Conservation (phyloP, 1,140 invertebrate species). For the Holcopasites calliopsidis region DNA sequence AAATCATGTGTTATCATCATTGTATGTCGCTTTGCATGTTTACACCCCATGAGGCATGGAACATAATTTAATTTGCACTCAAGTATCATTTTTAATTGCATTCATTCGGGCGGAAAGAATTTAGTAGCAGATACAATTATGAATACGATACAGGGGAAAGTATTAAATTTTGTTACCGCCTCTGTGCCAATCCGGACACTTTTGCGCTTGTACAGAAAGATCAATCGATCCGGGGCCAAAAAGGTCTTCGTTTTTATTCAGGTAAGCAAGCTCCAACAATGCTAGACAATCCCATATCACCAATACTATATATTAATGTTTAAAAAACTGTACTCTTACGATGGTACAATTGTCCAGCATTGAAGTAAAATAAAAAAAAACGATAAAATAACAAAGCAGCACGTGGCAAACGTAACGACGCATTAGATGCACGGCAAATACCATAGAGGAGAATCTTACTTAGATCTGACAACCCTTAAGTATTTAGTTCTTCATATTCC, state of each 20-base stretch:
- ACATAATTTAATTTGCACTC: slow-evolving; percentile 18
- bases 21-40: background rate
- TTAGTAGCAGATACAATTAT: background rate
- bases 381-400: slow-evolving; percentile 33
- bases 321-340: background rate
- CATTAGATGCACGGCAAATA: slow-evolving; percentile 38
- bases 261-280: slow-evolving; percentile 1
- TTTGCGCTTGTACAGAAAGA: background rate
- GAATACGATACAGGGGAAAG: background rate
- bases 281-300: background rate
- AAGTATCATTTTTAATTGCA: background rate
- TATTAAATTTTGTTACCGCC: slow-evolving; percentile 25
- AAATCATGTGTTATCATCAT: background rate
- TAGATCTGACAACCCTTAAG: background rate
- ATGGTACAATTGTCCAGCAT: slow-evolving; percentile 1
- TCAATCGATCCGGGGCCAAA: background rate
- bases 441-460: background rate
- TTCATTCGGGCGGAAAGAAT: background rate
- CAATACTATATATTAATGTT: no score
- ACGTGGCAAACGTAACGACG: slow-evolving; percentile 15
- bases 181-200: background rate
- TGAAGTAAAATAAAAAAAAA: background rate
- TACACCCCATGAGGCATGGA: background rate
- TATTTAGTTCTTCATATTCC: background rate
- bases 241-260: background rate